Percentiles rank a stretch among this genome's conserved stretches.
phyloP scores from a whole-genome alignment of 1,140 invertebrate species.

The Platyscapa corneri region DNA sequence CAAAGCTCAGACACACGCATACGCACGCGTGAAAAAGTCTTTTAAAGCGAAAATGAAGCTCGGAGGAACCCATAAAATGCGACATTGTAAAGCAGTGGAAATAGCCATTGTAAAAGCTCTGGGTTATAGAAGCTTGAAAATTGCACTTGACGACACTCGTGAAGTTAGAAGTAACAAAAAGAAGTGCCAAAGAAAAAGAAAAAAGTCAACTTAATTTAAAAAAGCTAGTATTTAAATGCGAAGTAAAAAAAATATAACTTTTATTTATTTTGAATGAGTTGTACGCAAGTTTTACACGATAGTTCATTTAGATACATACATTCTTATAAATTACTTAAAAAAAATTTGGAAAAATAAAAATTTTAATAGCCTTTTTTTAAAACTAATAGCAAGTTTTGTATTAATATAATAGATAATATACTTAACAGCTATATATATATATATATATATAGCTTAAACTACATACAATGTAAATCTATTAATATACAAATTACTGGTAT shows the following conservation, averaged over 20 bases:
- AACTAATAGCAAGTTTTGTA: too few species aligned
- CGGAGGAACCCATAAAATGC: slow-evolving; percentile 58
- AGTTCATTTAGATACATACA: too few species aligned
- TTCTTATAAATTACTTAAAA: too few species aligned
- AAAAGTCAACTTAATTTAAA: background rate
- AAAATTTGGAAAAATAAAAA: too few species aligned
- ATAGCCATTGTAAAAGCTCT: slow-evolving; percentile 61
- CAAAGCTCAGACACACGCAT: slow-evolving; percentile 14
- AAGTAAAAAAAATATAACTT: background rate
- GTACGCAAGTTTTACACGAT: too few species aligned
- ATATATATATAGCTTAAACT: too few species aligned
- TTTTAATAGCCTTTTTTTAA: too few species aligned
- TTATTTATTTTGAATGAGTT: too few species aligned
- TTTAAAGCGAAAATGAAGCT: slow-evolving; percentile 31
- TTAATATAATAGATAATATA: too few species aligned
- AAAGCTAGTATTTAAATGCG: background rate
- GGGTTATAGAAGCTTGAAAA: slow-evolving; percentile 42
- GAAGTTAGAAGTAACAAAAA: background rate
- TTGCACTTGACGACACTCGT: slow-evolving; percentile 6
- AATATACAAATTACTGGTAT: too few species aligned
- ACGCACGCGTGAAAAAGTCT: slow-evolving; percentile 34
- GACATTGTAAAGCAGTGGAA: slow-evolving; percentile 66
- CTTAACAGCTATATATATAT: too few species aligned
- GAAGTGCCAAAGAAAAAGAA: background rate
- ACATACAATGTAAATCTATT: too few species aligned